phyloP scores from a whole-genome alignment of 2,888 invertebrate genomes.

The Diplazon laetatorius region DNA sequence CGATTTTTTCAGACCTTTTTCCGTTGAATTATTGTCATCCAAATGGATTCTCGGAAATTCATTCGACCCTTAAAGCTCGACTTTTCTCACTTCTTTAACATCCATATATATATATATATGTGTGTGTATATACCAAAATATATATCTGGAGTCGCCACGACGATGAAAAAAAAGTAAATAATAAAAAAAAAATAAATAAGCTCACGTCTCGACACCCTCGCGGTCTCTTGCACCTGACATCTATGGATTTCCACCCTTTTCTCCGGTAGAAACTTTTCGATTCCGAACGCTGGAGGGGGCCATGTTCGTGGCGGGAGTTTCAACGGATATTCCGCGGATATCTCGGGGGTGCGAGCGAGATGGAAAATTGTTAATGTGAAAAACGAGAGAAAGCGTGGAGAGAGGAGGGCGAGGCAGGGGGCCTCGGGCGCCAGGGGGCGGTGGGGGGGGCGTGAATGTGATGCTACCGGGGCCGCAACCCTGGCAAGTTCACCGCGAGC shows the following conservation, averaged over 20 bases:
- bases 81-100: too few relatives aligned
- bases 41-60: too few relatives aligned
- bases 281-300: slow-evolving; percentile 33
- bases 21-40: too few relatives aligned
- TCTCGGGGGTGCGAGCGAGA: slow-evolving; percentile 24
- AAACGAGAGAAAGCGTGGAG: slow-evolving; percentile 10
- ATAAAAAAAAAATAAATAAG: too few relatives aligned
- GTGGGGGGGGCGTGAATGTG: slow-evolving; percentile 37
- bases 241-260: slow-evolving; percentile 29
- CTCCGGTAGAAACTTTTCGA: slow-evolving; percentile 32
- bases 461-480: slow-evolving; percentile 38
- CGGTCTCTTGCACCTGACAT: slow-evolving; percentile 3
- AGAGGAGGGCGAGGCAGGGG: background rate
- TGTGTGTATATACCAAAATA: background rate
- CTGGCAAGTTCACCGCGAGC: slow-evolving; percentile 50
- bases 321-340: slow-evolving; percentile 32
- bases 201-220: slow-evolving; percentile 25
- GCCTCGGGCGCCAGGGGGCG: too few relatives aligned
- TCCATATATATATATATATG: too few relatives aligned
- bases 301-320: slow-evolving; percentile 6
- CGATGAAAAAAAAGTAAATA: background rate
- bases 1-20: too few relatives aligned
- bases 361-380: slow-evolving; percentile 17
- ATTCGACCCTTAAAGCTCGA: too few relatives aligned
- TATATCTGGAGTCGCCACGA: background rate